A percentile compares a stretch with the other conserved stretches of the same genome.
These are phyloP conservation scores for Lacerta viridis DNA, from an alignment of 2,797 vertebrate species.

Conservation along the genomic window DNA sequence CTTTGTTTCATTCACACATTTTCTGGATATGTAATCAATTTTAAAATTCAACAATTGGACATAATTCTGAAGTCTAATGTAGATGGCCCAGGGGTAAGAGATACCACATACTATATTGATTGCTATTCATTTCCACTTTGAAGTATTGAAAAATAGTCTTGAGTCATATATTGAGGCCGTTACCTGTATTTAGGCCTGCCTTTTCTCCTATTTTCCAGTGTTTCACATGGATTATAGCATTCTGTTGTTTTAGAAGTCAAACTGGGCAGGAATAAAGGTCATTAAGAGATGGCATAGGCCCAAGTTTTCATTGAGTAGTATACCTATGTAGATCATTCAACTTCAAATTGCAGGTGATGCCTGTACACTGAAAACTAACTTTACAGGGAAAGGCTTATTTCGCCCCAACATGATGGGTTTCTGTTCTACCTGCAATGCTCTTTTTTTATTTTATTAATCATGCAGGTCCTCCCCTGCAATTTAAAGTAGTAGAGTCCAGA, in stretches of 20 bases:
- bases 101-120: constrained; percentile 61
- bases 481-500: not conserved
- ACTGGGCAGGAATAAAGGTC: constrained; percentile 51
- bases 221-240: constrained; percentile 49
- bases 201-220: constrained; percentile 15
- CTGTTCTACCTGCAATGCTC: not conserved
- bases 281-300: not conserved
- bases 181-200: constrained; percentile 10
- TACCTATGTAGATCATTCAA: not conserved
- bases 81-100: constrained; percentile 65
- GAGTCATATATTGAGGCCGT: constrained; percentile 44
- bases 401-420: not conserved
- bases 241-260: constrained; percentile 42
- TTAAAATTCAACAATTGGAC: constrained; percentile 60
- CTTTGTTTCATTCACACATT: constrained; percentile 73
- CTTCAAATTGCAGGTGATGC: not conserved
- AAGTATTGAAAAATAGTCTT: constrained; percentile 61
- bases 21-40: constrained; percentile 53
- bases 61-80: constrained; percentile 63
- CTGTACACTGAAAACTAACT: not conserved
- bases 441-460: not conserved
- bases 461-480: constrained; percentile 8
- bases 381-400: not conserved
- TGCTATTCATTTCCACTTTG: constrained; percentile 60
- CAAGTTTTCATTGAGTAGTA: not conserved